phyloP scores from a whole-genome alignment of 92 coral and sea anemone species.

The Palythoa grandiflora region DNA sequence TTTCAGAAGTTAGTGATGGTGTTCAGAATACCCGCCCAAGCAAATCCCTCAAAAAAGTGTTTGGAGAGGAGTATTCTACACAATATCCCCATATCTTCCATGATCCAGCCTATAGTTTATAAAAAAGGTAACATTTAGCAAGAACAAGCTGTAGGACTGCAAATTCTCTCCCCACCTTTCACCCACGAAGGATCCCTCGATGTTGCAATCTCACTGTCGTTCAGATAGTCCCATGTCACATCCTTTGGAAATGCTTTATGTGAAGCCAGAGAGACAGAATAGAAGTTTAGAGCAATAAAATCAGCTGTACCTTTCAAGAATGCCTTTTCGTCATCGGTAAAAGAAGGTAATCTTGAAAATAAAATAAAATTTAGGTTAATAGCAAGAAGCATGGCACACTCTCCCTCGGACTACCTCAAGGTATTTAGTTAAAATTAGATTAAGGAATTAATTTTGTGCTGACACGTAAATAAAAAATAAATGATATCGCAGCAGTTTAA shows the following conservation, averaged over 20 bases:
- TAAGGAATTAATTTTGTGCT: too few relatives aligned
- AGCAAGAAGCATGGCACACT: not conserved
- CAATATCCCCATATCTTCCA: too few relatives aligned
- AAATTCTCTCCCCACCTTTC: slow-evolving; percentile 63
- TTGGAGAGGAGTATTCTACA: too few relatives aligned
- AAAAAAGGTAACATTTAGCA: not conserved
- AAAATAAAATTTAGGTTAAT: not conserved
- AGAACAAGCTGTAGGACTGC: not conserved
- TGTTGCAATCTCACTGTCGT: slow-evolving; percentile 77
- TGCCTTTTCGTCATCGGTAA: slow-evolving; percentile 75
- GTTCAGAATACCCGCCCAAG: too few relatives aligned
- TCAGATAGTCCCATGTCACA: slow-evolving; percentile 79
- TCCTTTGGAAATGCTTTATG: slow-evolving; percentile 67
- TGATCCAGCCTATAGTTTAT: too few relatives aligned
- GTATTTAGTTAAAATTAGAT: too few relatives aligned
- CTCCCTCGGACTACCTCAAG: not conserved
- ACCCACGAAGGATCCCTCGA: slow-evolving; percentile 80
- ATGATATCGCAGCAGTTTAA: too few relatives aligned
- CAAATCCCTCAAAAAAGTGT: too few relatives aligned
- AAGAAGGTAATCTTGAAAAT: slow-evolving; percentile 74
- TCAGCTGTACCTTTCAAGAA: slow-evolving; percentile 88
- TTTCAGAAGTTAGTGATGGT: too few relatives aligned
- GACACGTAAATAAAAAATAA: too few relatives aligned
- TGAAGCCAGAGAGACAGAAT: slow-evolving; percentile 75
- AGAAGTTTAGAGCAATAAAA: slow-evolving; percentile 90